Percentiles rank a stretch among this genome's conserved stretches.
Conservation (phyloP, 2,797 vertebrate species). For the Propithecus perrieri region DNA sequence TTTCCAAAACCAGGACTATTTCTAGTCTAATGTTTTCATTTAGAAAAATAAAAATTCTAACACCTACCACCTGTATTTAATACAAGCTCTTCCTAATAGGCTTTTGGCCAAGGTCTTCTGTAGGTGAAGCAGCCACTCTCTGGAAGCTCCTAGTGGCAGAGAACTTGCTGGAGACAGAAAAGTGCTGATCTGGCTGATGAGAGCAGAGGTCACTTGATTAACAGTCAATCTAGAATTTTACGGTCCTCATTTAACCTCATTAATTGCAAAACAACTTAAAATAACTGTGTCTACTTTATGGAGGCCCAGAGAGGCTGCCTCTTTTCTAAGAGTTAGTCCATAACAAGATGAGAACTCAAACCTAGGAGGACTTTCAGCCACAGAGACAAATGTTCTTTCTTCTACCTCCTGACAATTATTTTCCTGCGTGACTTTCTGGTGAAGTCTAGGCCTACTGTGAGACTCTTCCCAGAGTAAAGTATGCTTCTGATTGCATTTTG, state of each 20-base stretch:
- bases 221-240: conserved; percentile 10
- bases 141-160: background rate
- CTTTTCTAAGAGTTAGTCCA: background rate
- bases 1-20: background rate
- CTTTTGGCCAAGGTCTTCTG: conserved; percentile 10
- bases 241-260: conserved; percentile 15
- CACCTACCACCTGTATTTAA: background rate
- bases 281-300: background rate
- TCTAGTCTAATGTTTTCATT: background rate
- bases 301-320: background rate
- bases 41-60: background rate
- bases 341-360: background rate
- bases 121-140: background rate
- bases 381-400: background rate
- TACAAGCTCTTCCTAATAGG: background rate
- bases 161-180: background rate
- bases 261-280: conserved; percentile 27
- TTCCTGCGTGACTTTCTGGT: background rate
- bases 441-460: background rate
- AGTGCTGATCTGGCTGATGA: background rate
- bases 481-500: conserved; percentile 13
- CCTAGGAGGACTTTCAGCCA: background rate
- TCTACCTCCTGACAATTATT: background rate
- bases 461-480: background rate
- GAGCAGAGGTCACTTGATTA: conserved; percentile 6